Evolutionary conservation across 2,888 invertebrate genomes (phyloP), one percentile per base, ranked within the genome.

Genomic region (Leptinotarsa peninsularis): DNA sequence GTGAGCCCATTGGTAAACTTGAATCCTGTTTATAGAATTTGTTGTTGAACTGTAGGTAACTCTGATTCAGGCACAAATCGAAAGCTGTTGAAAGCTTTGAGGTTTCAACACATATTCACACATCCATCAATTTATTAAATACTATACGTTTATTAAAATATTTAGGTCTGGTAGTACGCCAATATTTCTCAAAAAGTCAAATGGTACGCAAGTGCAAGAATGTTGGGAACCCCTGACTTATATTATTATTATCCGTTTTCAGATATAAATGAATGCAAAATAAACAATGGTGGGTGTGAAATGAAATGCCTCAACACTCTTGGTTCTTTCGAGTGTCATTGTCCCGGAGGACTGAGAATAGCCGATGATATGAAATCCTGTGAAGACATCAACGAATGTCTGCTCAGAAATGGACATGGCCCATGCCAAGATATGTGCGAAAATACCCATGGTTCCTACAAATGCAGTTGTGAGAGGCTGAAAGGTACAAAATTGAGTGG

Each of bases 391-490:
- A 91, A 93, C 86, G 93, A 93, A 85, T 93, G 93, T 83, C 87
- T 91, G 49, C 86, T 91, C 80, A 90, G 91, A 82, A 92, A 92
- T 85, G 93, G 92, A 1, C 92, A 92, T 84, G 93, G 92, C 7
- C 92, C 92, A 17, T 93, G 93, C 83, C 91, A 93, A 85, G 92
- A 92, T 81, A 88, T 88, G 60, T 93, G 93, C 84, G 85, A 86
- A 77, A 93, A 93, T 85, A 89, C 89, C 56, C 88, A 89, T 82
- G 92, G 92, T 56, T 89, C 90, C 77, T 93, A 91, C 86, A 86
- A 86, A 78, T 93, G 93, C 84, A 89, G 89, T 74, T 93, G 93
- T 83, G 87, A 88, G 73, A 88, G 89, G 78, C 87, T 91, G 58
- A 89, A 90, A n/a, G 92, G 92, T 74, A 92, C 92, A 74, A 88